Base-by-base conservation (phyloP, 2,888 invertebrate genomes). In the Netelia fuscicornis region DNA sequence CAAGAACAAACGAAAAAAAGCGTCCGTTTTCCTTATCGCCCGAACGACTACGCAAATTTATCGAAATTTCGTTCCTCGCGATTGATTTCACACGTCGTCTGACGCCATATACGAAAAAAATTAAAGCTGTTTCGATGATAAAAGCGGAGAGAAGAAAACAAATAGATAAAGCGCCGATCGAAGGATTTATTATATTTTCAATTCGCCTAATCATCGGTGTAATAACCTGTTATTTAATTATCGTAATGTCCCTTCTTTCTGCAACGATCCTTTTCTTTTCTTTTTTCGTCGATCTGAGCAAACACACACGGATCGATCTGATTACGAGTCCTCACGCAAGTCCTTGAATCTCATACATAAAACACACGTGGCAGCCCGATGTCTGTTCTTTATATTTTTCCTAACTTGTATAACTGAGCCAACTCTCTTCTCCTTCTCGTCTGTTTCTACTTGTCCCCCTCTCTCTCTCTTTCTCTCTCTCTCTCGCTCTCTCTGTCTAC, bases 1-100 rank as follows among this genome's bases (percentile, higher is more conserved):
- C 9, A 11, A 23, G n/a, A 54, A 54, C 54, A n/a, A 54, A 17
- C 17, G 11, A 30, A 30, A 48, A 48, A 30, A 74, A 60, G 11
- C 81, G 54, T 67, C 30, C 74, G 80, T 67, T 74, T 74, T 81
- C 67, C 68, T 81, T 52, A 58, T 67, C 48, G 72, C 58, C 64
- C 20, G 74, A 74, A 74, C 52, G 60, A 81, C 37, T 52, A 64
- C 54, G 54, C 9, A 64, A 75, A 54, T 37, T 64, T 54, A 37
- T 64, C 8, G 37, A 64, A 11, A 1, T 17, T 30, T 62, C 25
- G 58, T 11, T 11, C 13, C 17, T 13, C 23, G 6, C 58, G n/a
- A 23, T 58, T 17, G 58, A 17, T 48, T 30, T 30, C 30, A 5
- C 30, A 30, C 30, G 30, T 5, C 3, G 6, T 5, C 5, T 30